phyloP scores from a whole-genome alignment of 2,113 vertebrate genomes.

The Butorides virescens region DNA sequence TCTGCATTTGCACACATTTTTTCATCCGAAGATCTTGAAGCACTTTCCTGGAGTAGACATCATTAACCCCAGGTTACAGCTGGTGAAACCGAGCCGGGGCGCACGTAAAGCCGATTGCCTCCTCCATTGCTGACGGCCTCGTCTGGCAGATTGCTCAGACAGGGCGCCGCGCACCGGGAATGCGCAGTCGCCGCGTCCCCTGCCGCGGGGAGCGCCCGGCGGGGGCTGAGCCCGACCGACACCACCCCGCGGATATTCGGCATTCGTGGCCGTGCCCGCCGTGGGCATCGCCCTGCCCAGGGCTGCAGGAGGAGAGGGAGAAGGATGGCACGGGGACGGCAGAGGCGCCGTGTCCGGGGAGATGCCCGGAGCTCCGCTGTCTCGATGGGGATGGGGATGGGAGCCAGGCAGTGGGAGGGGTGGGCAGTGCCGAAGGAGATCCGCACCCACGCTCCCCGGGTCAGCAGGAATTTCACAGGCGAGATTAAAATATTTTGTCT shows the following conservation, averaged over 20 bases:
- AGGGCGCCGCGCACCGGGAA: fast-evolving
- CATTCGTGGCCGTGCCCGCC: fast-evolving
- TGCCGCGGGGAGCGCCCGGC: fast-evolving
- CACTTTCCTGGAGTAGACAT: conserved; percentile 37
- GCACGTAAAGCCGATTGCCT: background rate
- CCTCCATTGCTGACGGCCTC: background rate
- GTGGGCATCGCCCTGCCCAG: fast-evolving
- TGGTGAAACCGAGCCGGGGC: background rate
- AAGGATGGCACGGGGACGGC: background rate
- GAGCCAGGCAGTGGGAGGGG: background rate
- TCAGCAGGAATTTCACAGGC: background rate
- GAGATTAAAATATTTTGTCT: background rate
- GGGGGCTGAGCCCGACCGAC: background rate
- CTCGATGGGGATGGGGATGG: background rate
- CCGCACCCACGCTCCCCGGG: too few species aligned
- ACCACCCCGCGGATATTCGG: fast-evolving
- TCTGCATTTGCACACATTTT: conserved; percentile 26
- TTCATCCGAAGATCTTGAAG: conserved; percentile 8
- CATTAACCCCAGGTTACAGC: conserved; percentile 51
- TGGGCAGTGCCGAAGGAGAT: background rate
- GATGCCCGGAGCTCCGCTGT: background rate
- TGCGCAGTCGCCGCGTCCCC: background rate
- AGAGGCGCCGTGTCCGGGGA: fast-evolving
- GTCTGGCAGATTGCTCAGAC: background rate
- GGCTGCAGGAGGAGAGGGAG: background rate